These are phyloP conservation scores for Synchiropus splendidus DNA, from an alignment of 2,113 vertebrate species.

Conservation along the genomic window DNA sequence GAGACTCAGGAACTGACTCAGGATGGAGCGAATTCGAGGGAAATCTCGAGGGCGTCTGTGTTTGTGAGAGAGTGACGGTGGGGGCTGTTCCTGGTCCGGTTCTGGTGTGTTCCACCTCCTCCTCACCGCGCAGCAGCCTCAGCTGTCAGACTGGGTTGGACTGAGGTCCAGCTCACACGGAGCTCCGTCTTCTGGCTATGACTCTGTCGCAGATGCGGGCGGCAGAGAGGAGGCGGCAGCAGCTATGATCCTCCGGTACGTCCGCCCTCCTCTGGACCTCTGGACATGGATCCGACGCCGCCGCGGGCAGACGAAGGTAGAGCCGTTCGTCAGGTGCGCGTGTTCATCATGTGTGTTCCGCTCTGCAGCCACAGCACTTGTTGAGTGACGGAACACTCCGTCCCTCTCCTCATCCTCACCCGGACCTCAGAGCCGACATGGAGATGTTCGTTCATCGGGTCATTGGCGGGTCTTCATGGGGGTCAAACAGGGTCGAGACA, in stretches of 20 bases:
- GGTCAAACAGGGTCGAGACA: too few species aligned
- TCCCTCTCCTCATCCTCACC: too few species aligned
- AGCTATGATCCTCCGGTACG: conserved; percentile 57
- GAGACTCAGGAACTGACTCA: too few species aligned
- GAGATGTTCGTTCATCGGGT: too few species aligned
- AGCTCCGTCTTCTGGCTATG: neutral
- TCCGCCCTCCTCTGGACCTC: conserved; percentile 40
- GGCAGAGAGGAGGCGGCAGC: conserved; percentile 12
- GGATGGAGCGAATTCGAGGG: too few species aligned
- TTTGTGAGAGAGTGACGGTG: neutral
- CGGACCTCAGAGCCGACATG: too few species aligned
- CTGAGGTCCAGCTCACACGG: neutral
- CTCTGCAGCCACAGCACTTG: too few species aligned
- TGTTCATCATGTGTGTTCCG: neutral
- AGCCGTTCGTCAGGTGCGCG: neutral
- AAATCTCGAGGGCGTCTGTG: neutral
- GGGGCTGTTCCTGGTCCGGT: neutral
- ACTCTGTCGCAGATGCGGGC: conserved; percentile 15
- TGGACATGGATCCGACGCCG: conserved; percentile 52
- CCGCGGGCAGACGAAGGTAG: conserved; percentile 55
- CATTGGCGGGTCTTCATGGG: too few species aligned
- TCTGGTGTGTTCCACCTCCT: conserved; percentile 3
- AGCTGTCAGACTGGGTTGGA: conserved; percentile 7
- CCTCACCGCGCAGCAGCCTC: conserved; percentile 3
- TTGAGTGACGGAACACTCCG: too few species aligned